Evolutionary conservation across 2,113 vertebrate species (phyloP).

Genomic region (Vireo altiloquus): DNA sequence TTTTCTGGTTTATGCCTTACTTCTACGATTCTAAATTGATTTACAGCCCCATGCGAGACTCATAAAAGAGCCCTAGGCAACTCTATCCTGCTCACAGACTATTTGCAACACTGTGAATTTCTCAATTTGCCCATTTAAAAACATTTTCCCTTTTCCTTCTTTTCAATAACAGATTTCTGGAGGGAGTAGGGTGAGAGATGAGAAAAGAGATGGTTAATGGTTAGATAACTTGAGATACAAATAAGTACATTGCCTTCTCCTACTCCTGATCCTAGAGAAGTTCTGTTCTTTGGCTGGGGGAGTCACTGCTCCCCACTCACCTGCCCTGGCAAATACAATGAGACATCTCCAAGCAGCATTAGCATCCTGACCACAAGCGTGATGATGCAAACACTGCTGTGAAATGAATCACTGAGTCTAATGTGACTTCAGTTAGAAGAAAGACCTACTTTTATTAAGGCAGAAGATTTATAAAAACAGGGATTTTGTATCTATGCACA

Average conservation of each 20-base stretch:
- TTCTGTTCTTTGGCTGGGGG: background rate
- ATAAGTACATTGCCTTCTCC: background rate
- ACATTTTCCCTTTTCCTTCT: conserved; percentile 33
- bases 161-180: conserved; percentile 46
- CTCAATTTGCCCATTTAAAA: conserved; percentile 62
- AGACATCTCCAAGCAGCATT: background rate
- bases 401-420: background rate
- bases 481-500: background rate
- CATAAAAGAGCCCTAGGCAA: conserved; percentile 39
- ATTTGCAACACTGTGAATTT: conserved; percentile 50
- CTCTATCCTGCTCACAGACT: conserved; percentile 33
- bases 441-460: background rate
- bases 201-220: background rate
- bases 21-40: conserved; percentile 49
- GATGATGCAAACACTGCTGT: fast-evolving
- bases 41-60: conserved; percentile 47
- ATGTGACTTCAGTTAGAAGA: background rate
- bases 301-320: background rate
- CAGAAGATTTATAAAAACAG: background rate
- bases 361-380: background rate
- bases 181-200: background rate
- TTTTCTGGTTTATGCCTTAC: conserved; percentile 35
- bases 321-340: background rate
- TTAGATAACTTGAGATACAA: conserved; percentile 4
- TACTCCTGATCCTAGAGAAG: background rate